Percentiles rank a stretch among this genome's conserved stretches.
phyloP scores from a whole-genome alignment of 2,113 vertebrate genomes.

The human (Homo sapiens) region GRCh38 chr6:166711001-166711500 shows the following conservation, averaged over 20 bases:
- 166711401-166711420: background rate
- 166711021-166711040: background rate
- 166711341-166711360: background rate
- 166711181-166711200: no score
- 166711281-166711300: background rate
- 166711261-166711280: background rate
- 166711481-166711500: background rate
- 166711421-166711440: background rate
- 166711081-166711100: background rate
- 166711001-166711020: no score
- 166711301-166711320: background rate
- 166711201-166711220: background rate
- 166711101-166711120: background rate
- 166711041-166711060: background rate
- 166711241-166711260: fast-evolving
- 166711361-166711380: background rate
- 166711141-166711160: background rate
- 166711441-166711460: background rate
- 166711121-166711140: background rate
- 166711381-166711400: background rate
- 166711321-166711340: background rate
- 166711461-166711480: no score
- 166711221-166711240: background rate
- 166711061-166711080: no score
- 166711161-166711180: fast-evolving